These are phyloP conservation scores for Luidia sarsii DNA, from an alignment of 53 echinoderm and acorn worm species.

Conservation along the genomic window DNA sequence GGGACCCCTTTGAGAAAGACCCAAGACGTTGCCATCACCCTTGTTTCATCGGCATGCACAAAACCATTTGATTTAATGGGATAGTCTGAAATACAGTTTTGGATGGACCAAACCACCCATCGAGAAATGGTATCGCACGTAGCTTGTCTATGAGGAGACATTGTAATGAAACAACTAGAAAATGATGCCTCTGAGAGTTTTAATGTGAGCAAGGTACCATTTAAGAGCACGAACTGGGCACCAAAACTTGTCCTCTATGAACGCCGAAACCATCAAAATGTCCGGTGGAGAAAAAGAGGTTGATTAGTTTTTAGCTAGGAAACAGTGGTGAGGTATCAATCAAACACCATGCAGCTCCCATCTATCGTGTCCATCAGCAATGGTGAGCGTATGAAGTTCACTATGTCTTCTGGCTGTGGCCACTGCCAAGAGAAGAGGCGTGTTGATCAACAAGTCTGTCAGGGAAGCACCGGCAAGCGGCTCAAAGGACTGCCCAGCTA, in stretches of 20 bases:
- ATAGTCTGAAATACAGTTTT: no score
- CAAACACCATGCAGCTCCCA: not conserved
- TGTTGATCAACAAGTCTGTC: no score
- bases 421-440: conserved; percentile 15
- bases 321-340: not conserved
- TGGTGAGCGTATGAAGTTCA: conserved; percentile 24
- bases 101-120: no score
- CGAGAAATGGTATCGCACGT: not conserved
- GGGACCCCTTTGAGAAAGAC: no score
- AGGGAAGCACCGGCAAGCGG: no score
- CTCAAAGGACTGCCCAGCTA: no score
- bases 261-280: not conserved
- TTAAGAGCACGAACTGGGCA: conserved; percentile 20
- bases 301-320: conserved; percentile 39
- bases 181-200: conserved; percentile 1
- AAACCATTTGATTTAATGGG: no score
- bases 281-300: not conserved
- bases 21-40: no score
- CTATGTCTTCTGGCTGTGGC: no score
- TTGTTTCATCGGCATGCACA: no score
- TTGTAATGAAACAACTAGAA: not conserved
- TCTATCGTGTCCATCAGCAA: conserved; percentile 3
- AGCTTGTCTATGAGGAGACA: not conserved
- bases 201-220: no score
- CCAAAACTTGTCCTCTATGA: conserved; percentile 20